Base-by-base conservation (phyloP, 2,888 invertebrate species). In the Sphecodes monilicornis region DNA sequence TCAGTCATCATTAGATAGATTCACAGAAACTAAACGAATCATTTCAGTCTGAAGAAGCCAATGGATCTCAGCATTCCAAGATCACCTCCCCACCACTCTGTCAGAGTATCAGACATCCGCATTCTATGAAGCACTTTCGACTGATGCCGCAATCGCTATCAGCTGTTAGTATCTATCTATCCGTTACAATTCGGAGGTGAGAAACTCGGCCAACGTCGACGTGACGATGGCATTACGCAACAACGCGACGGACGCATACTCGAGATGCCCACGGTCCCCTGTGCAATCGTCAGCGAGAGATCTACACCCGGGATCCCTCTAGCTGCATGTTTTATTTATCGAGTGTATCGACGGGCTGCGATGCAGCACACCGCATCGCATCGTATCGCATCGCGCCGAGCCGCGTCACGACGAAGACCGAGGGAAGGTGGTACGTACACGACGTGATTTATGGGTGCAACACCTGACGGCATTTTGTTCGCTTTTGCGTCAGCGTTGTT, bases 381-480 rank as follows among this genome's bases (percentile, higher is more conserved):
- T 41, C 39, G 39, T 16, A 46, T 46, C 46, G 46, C 50, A 50
- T 50, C 50, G 50, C 50, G n/a, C 8, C 46, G 46, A 18, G 75
- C 71, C 80, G 36, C 86, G 90, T 88, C 90, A 90, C 89, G 85
- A 68, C 86, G 80, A 90, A 87, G 89, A 86, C 83, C 77, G 86
- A 86, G 86, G 57, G 86, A 89, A 88, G 86, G 77, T 87, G 91
- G 87, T 87, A 91, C 86, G 83, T 89, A 80, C 80, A 76, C 86
- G 82, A 69, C 74, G 93, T 93, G 93, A 93, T 93, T 93, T 93
- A 93, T 93, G 91, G 92, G 89, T 86, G 92, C 93, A 93, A 92
- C 93, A 93, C 91, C 92, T 93, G 93, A 92, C 92, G 91, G 90
- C 92, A 92, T 92, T 93, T 92, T 91, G 91, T 92, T 92, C 92